Evolutionary conservation across 2,888 invertebrate genomes (phyloP).

Genomic region (Nebria salina): DNA sequence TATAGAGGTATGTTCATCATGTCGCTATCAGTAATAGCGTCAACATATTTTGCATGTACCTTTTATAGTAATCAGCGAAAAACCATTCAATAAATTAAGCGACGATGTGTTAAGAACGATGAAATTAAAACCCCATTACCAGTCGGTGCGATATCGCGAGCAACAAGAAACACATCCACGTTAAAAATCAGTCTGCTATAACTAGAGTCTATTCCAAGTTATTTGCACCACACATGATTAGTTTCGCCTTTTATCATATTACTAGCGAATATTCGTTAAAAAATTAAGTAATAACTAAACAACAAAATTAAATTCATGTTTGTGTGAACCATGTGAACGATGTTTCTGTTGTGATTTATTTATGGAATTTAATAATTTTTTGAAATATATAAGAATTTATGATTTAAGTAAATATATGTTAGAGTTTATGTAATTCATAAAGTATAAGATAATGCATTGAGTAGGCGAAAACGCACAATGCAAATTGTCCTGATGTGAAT

Average conservation of each 20-base stretch:
- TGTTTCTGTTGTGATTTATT: too few relatives aligned
- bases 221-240: too few relatives aligned
- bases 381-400: too few relatives aligned
- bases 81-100: conserved; percentile 33
- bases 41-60: conserved; percentile 21
- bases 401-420: not conserved
- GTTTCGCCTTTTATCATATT: too few relatives aligned
- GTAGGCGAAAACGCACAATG: conserved; percentile 58
- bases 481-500: conserved; percentile 61
- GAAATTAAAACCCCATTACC: conserved; percentile 38
- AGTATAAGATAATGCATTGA: not conserved
- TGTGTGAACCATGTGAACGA: too few relatives aligned
- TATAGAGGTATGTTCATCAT: conserved; percentile 33
- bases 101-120: conserved; percentile 23
- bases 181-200: not conserved
- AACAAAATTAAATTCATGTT: too few relatives aligned
- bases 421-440: not conserved
- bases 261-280: too few relatives aligned
- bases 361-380: too few relatives aligned
- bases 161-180: conserved; percentile 4
- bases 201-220: too few relatives aligned
- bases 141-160: conserved; percentile 17
- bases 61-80: conserved; percentile 31
- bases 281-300: too few relatives aligned
- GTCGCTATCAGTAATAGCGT: conserved; percentile 18